Evolutionary conservation across 2,797 vertebrate genomes (phyloP), one percentile per base, ranked within the genome.

Genomic region (Chloroceryle inda): DNA sequence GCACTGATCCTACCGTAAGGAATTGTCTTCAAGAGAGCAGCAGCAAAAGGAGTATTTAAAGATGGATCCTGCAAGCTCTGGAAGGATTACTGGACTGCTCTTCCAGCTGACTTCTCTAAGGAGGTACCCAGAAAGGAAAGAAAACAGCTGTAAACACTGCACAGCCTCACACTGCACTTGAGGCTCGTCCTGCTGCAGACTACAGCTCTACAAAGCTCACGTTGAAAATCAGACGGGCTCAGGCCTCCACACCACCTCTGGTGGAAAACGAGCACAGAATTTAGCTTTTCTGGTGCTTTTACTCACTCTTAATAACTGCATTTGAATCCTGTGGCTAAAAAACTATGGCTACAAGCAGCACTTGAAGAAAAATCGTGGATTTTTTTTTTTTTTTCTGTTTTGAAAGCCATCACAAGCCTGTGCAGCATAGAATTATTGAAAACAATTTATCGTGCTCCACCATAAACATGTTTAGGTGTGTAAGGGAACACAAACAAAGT

Each of bases 201-300:
- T 6, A 26, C 19, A 23, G 12, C 62, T 71, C 44, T 3, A 37
- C 31, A 16, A 61, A 58, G 40, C 29, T 66, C 45, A 14, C 0
- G 0, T 1, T 27, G 22, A 71, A 71, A 87, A 55, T n/a, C 29
- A 20, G 50, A n/a, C 1, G 9, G 29, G 37, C 22, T 49, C 26
- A 53, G 10, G 29, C 7, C 42, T 18, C 22, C 8, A 9, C 3
- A 1, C 10, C 13, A 8, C 19, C 35, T 10, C 53, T 53, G 33
- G 33, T 27, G 72, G 38, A 45, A 53, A 27, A n/a, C 0, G 8
- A 1, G 1, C 8, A 3, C 23, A 12, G 12, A 26, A 37, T n/a
- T 63, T 38, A 63, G 35, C 22, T 83, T 29, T 26, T 67, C 31
- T 12, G 13, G 1, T 20, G 82, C 58, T 38, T 83, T 56, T 15